Evolutionary conservation across 2,113 vertebrate species (phyloP).

Genomic region (Mionectes macconnelli): DNA sequence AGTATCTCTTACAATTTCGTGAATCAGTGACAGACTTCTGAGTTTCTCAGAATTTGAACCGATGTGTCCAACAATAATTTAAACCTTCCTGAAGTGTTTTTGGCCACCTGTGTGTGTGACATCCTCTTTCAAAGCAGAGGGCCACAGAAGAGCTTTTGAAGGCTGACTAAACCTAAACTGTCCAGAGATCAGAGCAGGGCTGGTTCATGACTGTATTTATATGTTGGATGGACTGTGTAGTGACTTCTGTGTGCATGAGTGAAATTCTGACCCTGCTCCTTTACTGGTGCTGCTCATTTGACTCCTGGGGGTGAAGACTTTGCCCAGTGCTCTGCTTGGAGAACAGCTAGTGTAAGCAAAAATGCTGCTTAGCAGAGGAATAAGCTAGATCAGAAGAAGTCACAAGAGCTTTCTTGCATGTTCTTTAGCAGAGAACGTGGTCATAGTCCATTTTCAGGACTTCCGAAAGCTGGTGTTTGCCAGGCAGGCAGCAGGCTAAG

Average conservation of each 20-base stretch:
- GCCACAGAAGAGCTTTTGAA: background rate
- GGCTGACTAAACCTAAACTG: background rate
- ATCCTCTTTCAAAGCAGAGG: background rate
- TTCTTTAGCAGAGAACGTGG: background rate
- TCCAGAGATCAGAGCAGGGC: background rate
- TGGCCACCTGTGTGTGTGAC: background rate
- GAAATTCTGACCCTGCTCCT: background rate
- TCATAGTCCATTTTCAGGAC: background rate
- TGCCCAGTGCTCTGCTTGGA: background rate
- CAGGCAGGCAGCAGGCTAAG: background rate
- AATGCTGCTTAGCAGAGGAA: background rate
- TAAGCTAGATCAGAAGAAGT: background rate
- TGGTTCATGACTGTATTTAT: background rate
- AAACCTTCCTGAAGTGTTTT: background rate
- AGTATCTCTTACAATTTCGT: background rate
- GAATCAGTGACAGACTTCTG: background rate
- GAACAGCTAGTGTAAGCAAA: background rate
- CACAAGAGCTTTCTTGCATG: background rate
- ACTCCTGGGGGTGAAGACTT: background rate
- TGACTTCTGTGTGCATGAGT: background rate
- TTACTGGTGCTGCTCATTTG: accelerated
- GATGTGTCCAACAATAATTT: accelerated
- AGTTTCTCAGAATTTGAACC: background rate
- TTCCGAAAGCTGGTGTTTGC: background rate
- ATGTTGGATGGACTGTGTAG: background rate